phyloP scores from a whole-genome alignment of 2,888 invertebrate genomes.

The Escarpia spicata region DNA sequence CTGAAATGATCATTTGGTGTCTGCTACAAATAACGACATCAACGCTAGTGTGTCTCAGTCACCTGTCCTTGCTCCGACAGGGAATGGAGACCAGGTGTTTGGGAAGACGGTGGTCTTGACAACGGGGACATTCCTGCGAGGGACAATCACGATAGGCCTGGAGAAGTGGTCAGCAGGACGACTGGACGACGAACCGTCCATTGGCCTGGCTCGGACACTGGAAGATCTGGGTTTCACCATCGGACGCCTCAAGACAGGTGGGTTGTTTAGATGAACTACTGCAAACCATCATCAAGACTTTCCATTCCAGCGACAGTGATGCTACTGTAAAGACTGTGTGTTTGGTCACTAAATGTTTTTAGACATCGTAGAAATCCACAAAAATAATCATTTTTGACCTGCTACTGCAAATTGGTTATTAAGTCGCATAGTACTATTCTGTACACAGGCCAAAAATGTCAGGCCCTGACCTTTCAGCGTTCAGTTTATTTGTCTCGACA shows the following conservation, averaged over 20 bases:
- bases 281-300: too few relatives aligned
- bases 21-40: not conserved
- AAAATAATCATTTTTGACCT: too few relatives aligned
- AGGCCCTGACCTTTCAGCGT: too few relatives aligned
- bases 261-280: not conserved
- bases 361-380: too few relatives aligned
- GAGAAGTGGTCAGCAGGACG: conserved; percentile 81
- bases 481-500: too few relatives aligned
- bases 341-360: too few relatives aligned
- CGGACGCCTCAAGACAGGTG: conserved; percentile 85
- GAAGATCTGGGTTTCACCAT: conserved; percentile 77
- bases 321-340: too few relatives aligned
- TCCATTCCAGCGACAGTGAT: too few relatives aligned
- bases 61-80: conserved; percentile 43
- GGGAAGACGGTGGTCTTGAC: conserved; percentile 81
- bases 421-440: too few relatives aligned
- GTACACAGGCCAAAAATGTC: too few relatives aligned
- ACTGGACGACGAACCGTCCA: conserved; percentile 81
- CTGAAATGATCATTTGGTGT: too few relatives aligned
- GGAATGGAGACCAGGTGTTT: conserved; percentile 50
- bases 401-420: too few relatives aligned
- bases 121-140: conserved; percentile 88
- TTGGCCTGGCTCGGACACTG: conserved; percentile 77
- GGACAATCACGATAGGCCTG: conserved; percentile 84
- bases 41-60: not conserved